Evolutionary conservation across 1,140 invertebrate genomes (phyloP), one percentile per base, ranked within the genome.

Genomic region (Pseudomyrmex pallidus): DNA sequence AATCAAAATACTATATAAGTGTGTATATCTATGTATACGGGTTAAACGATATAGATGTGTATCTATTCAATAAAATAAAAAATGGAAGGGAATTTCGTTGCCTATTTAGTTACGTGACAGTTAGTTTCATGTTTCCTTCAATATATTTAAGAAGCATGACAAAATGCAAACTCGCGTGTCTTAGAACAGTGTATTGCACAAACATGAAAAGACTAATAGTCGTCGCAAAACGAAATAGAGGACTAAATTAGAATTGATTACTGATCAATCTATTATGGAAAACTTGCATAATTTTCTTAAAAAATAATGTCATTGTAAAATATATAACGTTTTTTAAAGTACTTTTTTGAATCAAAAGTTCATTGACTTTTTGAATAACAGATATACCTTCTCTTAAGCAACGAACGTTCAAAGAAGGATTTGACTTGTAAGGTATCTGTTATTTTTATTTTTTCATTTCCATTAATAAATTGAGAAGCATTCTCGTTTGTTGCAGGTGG

Each of bases 381-480:
- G 12, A 2, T 48, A 54, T 89, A 92, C 91, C 86, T 90, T 77
- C 86, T 87, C 9, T 87, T 84, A 9, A 78, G 64, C 8, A 83
- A 68, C 20, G 89, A 76, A 66, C 85, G 82, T 63, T 20, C 66
- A 17, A 74, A 8, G 1, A 63, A 8, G 10, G 44, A 25, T 17
- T 82, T 20, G 8, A 86, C 76, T 48, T 78, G 82, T 8, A 84
- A 85, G 17, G 15, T 73, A 1, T 80, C 86, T 72, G 82, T 76
- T 52, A 85, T 85, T 50, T 91, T 87, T 90, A 92, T 92, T 20
- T 67, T 73, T 52, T 70, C 59, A 15, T 82, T 57, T 35, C 25
- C 74, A 54, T 83, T 61, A 10, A 50, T 46, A 2, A 63, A n/a
- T 46, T 13, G 56, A 25, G 8, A 17, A 35, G 7, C n/a, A 17